Evolutionary conservation across 2,888 invertebrate species (phyloP).

Genomic region (Seira sanloemensis): DNA sequence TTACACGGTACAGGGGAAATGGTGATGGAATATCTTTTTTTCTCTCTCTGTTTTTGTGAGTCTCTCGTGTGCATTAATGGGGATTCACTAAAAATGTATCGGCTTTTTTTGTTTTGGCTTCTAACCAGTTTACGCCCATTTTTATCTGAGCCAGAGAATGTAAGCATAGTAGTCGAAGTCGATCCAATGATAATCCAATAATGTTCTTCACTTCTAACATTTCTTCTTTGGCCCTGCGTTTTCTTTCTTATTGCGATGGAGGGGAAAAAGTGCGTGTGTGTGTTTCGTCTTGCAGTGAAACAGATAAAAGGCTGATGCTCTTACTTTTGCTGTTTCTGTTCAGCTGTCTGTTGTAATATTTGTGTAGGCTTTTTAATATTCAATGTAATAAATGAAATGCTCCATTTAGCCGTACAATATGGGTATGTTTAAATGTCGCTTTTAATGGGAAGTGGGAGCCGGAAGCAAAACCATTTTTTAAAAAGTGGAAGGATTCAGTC

Average conservation of each 20-base stretch:
- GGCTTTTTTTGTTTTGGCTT: slow-evolving; percentile 38
- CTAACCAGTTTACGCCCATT: slow-evolving; percentile 29
- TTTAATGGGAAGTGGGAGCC: not conserved
- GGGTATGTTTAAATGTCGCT: not conserved
- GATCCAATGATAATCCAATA: not conserved
- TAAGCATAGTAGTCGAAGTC: no score
- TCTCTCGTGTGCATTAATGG: not conserved
- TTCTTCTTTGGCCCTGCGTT: not conserved
- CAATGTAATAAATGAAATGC: not conserved
- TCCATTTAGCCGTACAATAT: not conserved
- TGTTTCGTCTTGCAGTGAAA: not conserved
- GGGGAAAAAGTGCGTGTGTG: not conserved
- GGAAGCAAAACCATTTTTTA: not conserved
- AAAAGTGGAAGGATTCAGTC: slow-evolving; percentile 1
- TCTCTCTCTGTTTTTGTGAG: not conserved
- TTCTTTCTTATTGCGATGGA: not conserved
- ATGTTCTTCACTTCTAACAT: not conserved
- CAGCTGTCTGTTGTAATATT: not conserved
- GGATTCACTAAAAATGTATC: slow-evolving; percentile 4
- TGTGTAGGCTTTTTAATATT: not conserved
- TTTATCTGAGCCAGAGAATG: slow-evolving; percentile 14
- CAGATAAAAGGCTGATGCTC: not conserved
- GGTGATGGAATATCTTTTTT: not conserved
- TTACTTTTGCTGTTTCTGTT: not conserved
- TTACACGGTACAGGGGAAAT: not conserved